Percentiles rank a stretch among this genome's conserved stretches.
Evolutionary conservation across 2,113 vertebrate genomes (phyloP).

Genomic region (Notothenia rossii): DNA sequence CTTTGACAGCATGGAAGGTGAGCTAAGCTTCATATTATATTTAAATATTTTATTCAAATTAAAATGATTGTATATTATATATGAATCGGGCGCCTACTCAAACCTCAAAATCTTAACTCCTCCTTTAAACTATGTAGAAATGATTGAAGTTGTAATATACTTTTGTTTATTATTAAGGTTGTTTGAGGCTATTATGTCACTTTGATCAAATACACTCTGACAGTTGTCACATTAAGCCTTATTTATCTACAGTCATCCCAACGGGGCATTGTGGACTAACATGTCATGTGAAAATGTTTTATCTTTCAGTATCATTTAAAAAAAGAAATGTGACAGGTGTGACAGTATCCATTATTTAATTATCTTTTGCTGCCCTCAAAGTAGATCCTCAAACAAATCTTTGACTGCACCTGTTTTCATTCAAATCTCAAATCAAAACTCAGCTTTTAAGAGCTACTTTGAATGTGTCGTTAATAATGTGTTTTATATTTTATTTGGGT

Average conservation of each 20-base stretch:
- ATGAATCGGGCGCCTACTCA: not conserved
- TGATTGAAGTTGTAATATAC: not conserved
- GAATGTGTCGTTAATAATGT: too few relatives aligned
- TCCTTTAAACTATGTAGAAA: not conserved
- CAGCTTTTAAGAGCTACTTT: too few relatives aligned
- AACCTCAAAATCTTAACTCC: not conserved
- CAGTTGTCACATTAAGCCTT: not conserved
- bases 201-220: not conserved
- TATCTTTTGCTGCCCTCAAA: not conserved
- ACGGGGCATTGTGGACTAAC: not conserved
- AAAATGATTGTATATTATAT: not conserved
- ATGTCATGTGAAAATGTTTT: not conserved
- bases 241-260: not conserved
- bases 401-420: too few relatives aligned
- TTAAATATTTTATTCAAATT: too few relatives aligned
- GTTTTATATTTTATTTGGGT: too few relatives aligned
- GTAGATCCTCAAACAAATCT: too few relatives aligned
- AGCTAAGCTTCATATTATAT: not conserved
- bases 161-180: not conserved
- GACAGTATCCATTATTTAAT: not conserved
- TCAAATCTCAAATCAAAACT: too few relatives aligned
- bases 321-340: not conserved
- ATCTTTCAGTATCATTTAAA: not conserved
- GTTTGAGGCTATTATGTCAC: not conserved
- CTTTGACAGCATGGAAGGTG: constrained; percentile 4